These are phyloP conservation scores for Mobula hypostoma DNA, from an alignment of 2,113 vertebrate species.

Conservation along the genomic window DNA sequence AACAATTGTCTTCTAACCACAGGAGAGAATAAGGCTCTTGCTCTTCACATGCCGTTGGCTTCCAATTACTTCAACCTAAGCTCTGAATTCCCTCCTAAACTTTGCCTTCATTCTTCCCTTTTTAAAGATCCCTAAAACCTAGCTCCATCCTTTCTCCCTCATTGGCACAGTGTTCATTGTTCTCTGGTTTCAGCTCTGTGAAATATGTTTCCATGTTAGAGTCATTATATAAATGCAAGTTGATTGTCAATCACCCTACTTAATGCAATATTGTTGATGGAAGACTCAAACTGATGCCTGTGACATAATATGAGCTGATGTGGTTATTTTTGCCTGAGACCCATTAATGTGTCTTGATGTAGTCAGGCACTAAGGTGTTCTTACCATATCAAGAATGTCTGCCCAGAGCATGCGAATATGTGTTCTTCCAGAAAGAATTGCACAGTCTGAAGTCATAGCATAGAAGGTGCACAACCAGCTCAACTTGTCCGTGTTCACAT, in stretches of 20 bases:
- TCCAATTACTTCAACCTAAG: not conserved
- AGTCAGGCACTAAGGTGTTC: not conserved
- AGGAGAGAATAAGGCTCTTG: not conserved
- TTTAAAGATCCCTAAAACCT: not conserved
- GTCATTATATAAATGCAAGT: not conserved
- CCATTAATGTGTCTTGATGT: not conserved
- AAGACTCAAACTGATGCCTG: not conserved
- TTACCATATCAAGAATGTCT: not conserved
- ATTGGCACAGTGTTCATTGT: not conserved
- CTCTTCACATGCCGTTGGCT: not conserved
- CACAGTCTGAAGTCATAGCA: not conserved
- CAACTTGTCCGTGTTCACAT: not conserved
- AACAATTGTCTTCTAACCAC: not conserved
- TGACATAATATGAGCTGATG: not conserved
- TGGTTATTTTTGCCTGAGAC: not conserved
- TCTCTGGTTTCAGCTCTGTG: not conserved
- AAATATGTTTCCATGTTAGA: not conserved
- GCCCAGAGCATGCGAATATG: not conserved
- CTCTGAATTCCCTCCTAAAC: not conserved
- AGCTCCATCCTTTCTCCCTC: not conserved
- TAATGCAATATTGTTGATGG: not conserved
- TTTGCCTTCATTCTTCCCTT: not conserved
- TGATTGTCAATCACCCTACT: not conserved
- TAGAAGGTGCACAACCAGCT: not conserved
- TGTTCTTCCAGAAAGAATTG: not conserved